These are phyloP conservation scores for Oncorhynchus masou DNA, from an alignment of 2,113 vertebrate species.

Conservation along the genomic window DNA sequence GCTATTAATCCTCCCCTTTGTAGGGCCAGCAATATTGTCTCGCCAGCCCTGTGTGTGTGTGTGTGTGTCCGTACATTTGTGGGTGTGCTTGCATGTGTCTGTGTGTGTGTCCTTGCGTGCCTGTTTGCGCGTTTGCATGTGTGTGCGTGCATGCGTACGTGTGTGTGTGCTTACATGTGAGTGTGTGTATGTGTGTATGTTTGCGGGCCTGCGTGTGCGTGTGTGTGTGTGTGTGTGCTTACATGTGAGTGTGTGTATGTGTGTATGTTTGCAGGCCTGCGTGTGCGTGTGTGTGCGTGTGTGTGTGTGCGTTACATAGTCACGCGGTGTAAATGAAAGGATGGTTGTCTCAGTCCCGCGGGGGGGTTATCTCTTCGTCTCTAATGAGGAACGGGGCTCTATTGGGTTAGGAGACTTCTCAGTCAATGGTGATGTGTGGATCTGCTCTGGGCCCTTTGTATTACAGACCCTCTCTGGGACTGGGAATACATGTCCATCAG, in stretches of 20 bases:
- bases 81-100: background rate
- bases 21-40: slow-evolving; percentile 24
- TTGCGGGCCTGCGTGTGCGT: no score
- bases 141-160: no score
- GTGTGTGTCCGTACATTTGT: background rate
- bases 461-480: no score
- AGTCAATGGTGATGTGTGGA: background rate
- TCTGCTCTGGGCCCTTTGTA: slow-evolving; percentile 42
- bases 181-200: no score
- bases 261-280: no score
- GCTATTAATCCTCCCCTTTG: background rate
- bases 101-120: slow-evolving; percentile 22
- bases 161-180: no score
- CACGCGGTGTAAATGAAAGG: slow-evolving; percentile 45
- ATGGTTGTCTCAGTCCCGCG: slow-evolving; percentile 47
- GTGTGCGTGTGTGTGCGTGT: no score
- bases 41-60: slow-evolving; percentile 5
- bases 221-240: no score
- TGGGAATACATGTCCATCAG: slow-evolving; percentile 65
- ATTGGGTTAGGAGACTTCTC: slow-evolving; percentile 54
- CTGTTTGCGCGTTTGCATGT: background rate
- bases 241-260: no score
- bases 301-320: background rate
- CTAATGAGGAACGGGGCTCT: slow-evolving; percentile 56
- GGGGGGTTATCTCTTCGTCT: slow-evolving; percentile 55